These are phyloP conservation scores for Abramis brama DNA, from an alignment of 2,113 vertebrate species.

Conservation along the genomic window DNA sequence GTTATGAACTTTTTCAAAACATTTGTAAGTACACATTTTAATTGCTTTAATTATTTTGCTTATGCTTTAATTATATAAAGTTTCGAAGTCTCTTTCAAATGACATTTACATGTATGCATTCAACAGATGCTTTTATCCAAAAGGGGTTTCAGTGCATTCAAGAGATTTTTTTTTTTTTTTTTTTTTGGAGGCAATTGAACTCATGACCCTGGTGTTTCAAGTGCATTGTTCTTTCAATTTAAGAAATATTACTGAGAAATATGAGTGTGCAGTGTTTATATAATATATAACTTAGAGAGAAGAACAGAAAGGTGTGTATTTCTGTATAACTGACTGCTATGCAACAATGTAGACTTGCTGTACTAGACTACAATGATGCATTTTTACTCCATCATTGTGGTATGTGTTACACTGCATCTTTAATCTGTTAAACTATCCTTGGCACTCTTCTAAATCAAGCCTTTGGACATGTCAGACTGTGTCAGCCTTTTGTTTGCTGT, in stretches of 20 bases:
- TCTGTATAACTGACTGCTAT: background rate
- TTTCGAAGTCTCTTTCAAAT: background rate
- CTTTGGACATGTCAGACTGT: constrained; percentile 77
- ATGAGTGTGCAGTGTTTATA: background rate
- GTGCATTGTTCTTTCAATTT: background rate
- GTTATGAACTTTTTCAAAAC: constrained; percentile 99
- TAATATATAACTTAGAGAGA: background rate
- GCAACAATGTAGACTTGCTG: background rate
- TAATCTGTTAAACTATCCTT: constrained; percentile 71
- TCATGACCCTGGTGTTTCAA: background rate
- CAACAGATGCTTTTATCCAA: too few species aligned
- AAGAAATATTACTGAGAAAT: background rate
- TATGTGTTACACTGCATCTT: constrained; percentile 54
- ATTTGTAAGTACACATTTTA: constrained; percentile 79
- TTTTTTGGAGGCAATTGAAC: background rate
- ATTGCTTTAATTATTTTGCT: background rate
- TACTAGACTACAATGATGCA: constrained; percentile 13
- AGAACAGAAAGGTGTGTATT: background rate
- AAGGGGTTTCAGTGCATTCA: too few species aligned
- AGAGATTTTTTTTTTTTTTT: too few species aligned
- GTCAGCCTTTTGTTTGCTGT: constrained; percentile 76
- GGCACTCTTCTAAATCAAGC: constrained; percentile 71
- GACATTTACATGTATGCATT: too few species aligned
- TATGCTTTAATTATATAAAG: constrained; percentile 2
- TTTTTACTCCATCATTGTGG: constrained; percentile 25